phyloP scores from a whole-genome alignment of 2,888 invertebrate genomes.

The Dryomyza anilis region DNA sequence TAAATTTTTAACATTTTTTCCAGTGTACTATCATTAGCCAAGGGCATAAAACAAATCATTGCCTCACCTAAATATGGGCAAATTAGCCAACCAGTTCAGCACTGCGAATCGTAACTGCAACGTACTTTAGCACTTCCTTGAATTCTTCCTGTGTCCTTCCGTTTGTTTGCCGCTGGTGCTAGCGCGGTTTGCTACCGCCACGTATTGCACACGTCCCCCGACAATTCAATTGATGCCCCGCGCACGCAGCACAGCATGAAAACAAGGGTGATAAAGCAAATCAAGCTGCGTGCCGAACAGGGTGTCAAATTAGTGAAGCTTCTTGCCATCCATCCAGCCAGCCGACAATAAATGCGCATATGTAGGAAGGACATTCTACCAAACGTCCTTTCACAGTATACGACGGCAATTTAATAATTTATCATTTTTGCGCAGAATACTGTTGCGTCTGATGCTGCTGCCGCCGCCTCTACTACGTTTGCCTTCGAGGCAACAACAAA shows the following conservation, averaged over 20 bases:
- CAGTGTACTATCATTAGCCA: neutral
- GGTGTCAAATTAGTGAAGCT: slow-evolving; percentile 26
- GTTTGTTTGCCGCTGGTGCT: slow-evolving; percentile 25
- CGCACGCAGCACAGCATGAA: slow-evolving; percentile 33
- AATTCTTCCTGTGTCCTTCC: neutral
- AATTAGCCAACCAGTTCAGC: slow-evolving; percentile 51
- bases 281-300: slow-evolving; percentile 23
- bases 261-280: slow-evolving; percentile 19
- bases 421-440: slow-evolving; percentile 50
- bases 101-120: slow-evolving; percentile 37
- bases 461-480: no score
- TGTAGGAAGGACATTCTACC: no score
- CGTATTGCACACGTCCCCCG: no score
- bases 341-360: no score
- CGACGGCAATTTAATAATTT: slow-evolving; percentile 58
- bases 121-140: neutral
- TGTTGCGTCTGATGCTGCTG: no score
- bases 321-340: neutral
- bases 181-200: no score
- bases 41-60: neutral
- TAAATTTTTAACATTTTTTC: neutral
- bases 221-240: slow-evolving; percentile 45
- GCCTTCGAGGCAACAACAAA: slow-evolving; percentile 55
- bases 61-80: slow-evolving; percentile 32
- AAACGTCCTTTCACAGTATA: slow-evolving; percentile 33